Conservation (phyloP, 2,113 vertebrate species). For the Pluvialis apricaria region DNA sequence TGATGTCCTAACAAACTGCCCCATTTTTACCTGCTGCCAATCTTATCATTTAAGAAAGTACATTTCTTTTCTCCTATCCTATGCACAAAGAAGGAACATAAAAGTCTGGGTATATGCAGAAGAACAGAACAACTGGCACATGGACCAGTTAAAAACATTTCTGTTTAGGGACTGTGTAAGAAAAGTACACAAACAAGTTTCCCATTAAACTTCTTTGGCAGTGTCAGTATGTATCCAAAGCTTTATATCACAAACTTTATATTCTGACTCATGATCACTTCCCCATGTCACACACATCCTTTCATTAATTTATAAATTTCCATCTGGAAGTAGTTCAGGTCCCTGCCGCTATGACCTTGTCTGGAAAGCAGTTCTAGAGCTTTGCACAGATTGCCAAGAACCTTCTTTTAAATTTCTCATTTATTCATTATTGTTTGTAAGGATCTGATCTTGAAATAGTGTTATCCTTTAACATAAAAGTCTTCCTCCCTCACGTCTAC, state of each 20-base stretch:
- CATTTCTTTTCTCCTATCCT: neutral
- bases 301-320: slow-evolving; percentile 36
- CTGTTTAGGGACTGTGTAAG: neutral
- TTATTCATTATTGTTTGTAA: slow-evolving; percentile 45
- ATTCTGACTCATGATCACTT: slow-evolving; percentile 13
- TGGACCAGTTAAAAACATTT: neutral
- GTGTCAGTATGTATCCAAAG: neutral
- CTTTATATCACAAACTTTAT: neutral
- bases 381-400: slow-evolving; percentile 33
- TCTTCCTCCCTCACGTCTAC: neutral
- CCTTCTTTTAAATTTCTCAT: neutral
- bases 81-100: neutral
- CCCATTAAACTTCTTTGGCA: neutral
- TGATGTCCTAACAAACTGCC: neutral
- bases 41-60: neutral
- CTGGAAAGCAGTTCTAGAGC: slow-evolving; percentile 29
- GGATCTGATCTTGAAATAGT: slow-evolving; percentile 41
- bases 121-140: neutral
- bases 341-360: neutral
- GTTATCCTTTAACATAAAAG: slow-evolving; percentile 16
- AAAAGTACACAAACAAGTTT: neutral
- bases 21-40: neutral
- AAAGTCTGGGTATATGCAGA: neutral
- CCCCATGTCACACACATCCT: neutral
- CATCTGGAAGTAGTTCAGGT: slow-evolving; percentile 29